Evolutionary conservation across 2,113 vertebrate species (phyloP).

Genomic region (Rhabdomys dilectus): DNA sequence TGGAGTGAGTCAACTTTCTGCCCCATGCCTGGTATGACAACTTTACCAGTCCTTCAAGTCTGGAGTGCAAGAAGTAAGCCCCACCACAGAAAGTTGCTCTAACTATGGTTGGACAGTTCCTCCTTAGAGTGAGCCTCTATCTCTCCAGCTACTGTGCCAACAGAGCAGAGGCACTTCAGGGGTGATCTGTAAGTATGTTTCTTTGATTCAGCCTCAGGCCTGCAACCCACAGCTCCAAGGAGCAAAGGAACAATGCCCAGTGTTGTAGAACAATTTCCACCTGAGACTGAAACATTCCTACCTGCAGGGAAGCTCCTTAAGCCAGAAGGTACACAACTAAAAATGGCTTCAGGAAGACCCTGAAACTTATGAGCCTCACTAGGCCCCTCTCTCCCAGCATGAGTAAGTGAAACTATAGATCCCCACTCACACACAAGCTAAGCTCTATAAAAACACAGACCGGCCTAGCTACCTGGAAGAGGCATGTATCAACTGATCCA

Average conservation of each 20-base stretch:
- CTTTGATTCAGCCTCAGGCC: neutral
- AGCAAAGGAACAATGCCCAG: neutral
- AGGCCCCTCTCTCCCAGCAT: neutral
- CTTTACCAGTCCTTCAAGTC: neutral
- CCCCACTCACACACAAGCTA: neutral
- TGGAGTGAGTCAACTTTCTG: neutral
- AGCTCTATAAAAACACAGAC: neutral
- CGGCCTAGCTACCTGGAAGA: neutral
- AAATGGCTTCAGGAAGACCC: neutral
- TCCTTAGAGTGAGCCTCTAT: neutral
- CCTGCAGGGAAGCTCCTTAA: neutral
- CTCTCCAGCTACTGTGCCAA: neutral
- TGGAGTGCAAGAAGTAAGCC: neutral
- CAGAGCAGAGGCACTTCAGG: neutral
- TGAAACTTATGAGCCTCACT: neutral
- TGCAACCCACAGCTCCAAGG: neutral
- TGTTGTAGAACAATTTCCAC: neutral
- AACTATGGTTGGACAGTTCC: neutral
- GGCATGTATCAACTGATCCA: neutral
- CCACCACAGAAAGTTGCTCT: neutral
- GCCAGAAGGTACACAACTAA: neutral
- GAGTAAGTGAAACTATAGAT: neutral
- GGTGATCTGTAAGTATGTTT: fast-evolving
- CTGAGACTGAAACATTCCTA: neutral
- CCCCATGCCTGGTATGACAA: neutral